Evolutionary conservation across 2,113 vertebrate genomes (phyloP).

Genomic region (Notechis scutatus): DNA sequence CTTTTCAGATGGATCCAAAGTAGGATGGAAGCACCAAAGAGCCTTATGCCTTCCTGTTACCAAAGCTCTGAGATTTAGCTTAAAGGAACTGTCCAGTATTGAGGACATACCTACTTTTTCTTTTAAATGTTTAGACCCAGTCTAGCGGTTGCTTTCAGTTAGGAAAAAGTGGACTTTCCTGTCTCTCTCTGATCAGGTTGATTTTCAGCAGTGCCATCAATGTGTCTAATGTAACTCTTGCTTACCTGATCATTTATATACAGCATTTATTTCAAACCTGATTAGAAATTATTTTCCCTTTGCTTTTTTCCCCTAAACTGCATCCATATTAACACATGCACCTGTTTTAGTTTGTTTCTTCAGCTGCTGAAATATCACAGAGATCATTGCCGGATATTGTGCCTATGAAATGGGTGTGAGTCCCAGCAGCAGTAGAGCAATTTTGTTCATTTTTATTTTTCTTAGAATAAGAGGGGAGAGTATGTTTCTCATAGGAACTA

Average conservation of each 20-base stretch:
- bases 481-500: constrained; percentile 71
- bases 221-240: constrained; percentile 25
- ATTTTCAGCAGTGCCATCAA: constrained; percentile 28
- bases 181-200: constrained; percentile 8
- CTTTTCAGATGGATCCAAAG: neutral
- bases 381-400: constrained; percentile 52
- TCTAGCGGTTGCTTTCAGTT: neutral
- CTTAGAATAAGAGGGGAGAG: neutral
- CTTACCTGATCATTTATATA: neutral
- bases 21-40: neutral
- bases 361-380: constrained; percentile 65
- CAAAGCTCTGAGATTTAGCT: neutral
- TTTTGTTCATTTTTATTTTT: constrained; percentile 57
- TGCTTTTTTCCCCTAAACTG: neutral
- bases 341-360: constrained; percentile 63
- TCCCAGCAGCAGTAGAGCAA: constrained; percentile 61
- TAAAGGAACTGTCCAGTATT: neutral
- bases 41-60: neutral
- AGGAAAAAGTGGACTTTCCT: neutral
- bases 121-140: neutral
- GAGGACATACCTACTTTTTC: constrained; percentile 13
- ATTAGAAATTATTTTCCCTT: constrained; percentile 2
- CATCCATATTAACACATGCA: constrained; percentile 51
- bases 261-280: neutral
- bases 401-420: constrained; percentile 38